A percentile compares a stretch with the other conserved stretches of the same genome.
Evolutionary conservation across 2,888 invertebrate genomes (phyloP).

Genomic region (Lampropteryx suffumata): DNA sequence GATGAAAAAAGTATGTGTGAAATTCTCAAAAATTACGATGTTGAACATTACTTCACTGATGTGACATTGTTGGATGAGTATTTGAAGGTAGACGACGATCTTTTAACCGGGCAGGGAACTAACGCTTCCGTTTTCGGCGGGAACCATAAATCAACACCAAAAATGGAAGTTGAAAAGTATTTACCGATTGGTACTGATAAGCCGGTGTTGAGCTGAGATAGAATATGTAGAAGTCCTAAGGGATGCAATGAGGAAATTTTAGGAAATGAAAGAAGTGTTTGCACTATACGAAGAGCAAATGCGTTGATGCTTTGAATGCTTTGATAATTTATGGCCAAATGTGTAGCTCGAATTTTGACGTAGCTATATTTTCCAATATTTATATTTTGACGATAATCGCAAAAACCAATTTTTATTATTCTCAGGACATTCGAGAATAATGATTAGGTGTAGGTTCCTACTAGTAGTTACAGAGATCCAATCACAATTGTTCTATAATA

Average conservation of each 20-base stretch:
- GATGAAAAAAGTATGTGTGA: constrained; percentile 46
- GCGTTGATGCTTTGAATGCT: too few relatives aligned
- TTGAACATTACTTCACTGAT: constrained; percentile 47
- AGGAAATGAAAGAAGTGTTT: constrained; percentile 43
- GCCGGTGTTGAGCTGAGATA: too few relatives aligned
- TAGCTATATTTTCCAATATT: too few relatives aligned
- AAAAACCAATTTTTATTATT: too few relatives aligned
- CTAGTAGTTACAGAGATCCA: too few relatives aligned
- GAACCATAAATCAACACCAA: constrained; percentile 42
- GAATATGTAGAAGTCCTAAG: constrained; percentile 46
- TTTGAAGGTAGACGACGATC: constrained; percentile 53
- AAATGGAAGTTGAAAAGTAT: constrained; percentile 39
- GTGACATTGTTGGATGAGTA: constrained; percentile 44
- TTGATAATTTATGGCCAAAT: too few relatives aligned
- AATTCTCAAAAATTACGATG: constrained; percentile 47
- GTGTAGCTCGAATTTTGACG: too few relatives aligned
- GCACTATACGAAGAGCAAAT: too few relatives aligned
- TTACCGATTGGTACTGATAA: constrained; percentile 45
- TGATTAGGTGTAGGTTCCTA: too few relatives aligned
- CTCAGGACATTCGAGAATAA: too few relatives aligned
- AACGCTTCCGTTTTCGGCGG: constrained; percentile 54
- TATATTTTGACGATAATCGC: too few relatives aligned
- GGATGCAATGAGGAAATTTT: constrained; percentile 45
- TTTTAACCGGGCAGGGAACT: constrained; percentile 52
- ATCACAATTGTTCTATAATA: too few relatives aligned